Conservation (phyloP, 2,888 invertebrate genomes). For the Zelleria hepariella region DNA sequence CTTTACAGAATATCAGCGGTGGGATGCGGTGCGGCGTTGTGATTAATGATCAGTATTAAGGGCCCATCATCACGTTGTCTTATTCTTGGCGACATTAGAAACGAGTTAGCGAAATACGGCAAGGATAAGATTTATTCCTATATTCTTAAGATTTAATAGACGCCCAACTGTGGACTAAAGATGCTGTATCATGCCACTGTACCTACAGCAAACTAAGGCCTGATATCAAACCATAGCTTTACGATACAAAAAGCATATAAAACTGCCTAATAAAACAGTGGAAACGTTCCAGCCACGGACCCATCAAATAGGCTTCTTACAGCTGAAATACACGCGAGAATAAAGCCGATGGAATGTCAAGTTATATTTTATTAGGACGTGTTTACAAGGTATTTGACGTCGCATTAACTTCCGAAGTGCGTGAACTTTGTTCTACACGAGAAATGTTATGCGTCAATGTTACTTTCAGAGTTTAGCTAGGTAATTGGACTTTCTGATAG, state of each 20-base stretch:
- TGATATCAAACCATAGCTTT: neutral
- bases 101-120: neutral
- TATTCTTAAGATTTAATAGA: too few species aligned
- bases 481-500: too few species aligned
- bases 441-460: neutral
- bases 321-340: neutral
- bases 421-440: neutral
- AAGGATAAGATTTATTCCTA: too few species aligned
- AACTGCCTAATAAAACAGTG: neutral
- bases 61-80: neutral
- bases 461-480: too few species aligned
- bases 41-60: neutral
- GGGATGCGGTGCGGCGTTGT: neutral
- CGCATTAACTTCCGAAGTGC: neutral
- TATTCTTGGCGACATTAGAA: too few species aligned
- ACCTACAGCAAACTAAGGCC: neutral
- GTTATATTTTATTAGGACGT: neutral
- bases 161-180: too few species aligned
- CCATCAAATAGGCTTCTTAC: neutral
- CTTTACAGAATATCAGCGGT: neutral
- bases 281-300: too few species aligned
- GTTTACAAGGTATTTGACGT: neutral
- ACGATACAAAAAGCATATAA: neutral
- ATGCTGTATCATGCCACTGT: neutral
- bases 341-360: neutral